Base-by-base conservation (phyloP, 2,888 invertebrate genomes). In the Drosophila infuscata region DNA sequence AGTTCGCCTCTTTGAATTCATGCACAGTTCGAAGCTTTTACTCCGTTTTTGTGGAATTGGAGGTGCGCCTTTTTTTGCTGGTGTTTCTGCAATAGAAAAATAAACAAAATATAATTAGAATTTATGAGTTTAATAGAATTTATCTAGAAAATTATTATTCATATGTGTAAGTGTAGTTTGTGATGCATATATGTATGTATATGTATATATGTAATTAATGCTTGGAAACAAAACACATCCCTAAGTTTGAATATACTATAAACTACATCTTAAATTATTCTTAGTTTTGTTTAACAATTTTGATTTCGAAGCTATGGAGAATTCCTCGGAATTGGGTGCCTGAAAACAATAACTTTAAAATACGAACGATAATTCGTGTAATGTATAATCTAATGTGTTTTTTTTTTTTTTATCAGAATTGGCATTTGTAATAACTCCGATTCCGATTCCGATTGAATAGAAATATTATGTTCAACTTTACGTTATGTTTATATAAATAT, bases 31-130 rank as follows among this genome's bases (percentile, higher is more conserved):
- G 95, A 93, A 94, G 94, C 94, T 94, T 94, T 94, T 94, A 94
- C 94, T 95, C 94, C 95, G 95, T 95, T 95, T 95, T 94, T 95
- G 95, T 93, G 93, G 94, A 94, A 94, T 94, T 95, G 95, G 95
- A 94, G 95, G 95, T 94, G 95, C 97, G 96, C 96, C 96, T 96
- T 96, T 96, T 96, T 96, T 97, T 96, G 97, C 97, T 97, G 96
- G 96, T 97, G 96, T 97, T 96, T 97, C 97, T 97, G 95, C 1
- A 95, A 96, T 89, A 92, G 81, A 72, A 83, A 81, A 49, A 62
- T n/a, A 15, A 11, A 17, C 38, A 38, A 49, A 43, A 30, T 25
- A 32, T n/a, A 3, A 25, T 15, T 15, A 57, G 7, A 35, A 20
- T 6, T 30, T 8, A 17, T 38, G 6, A 41, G n/a, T 20, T 15